Percentiles rank a stretch among this genome's conserved stretches.
Conservation (phyloP, 2,888 invertebrate genomes). For the Gasteruption jaculator region DNA sequence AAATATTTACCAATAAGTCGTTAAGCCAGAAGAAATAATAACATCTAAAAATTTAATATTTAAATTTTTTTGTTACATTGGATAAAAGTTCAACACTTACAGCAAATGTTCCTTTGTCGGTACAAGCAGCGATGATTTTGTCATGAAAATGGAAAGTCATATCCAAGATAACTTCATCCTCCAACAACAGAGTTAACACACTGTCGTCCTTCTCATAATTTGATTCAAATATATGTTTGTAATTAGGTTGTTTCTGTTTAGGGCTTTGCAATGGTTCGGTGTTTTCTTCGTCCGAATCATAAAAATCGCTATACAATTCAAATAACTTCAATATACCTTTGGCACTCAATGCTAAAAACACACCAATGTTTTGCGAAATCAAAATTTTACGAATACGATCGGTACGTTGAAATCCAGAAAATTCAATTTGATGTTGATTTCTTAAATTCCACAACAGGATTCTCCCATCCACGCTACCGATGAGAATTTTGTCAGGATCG, state of each 20-base stretch:
- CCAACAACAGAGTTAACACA: conserved; percentile 27
- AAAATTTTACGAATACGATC: conserved; percentile 48
- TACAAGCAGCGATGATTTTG: conserved; percentile 39
- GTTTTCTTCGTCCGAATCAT: conserved; percentile 19
- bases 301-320: conserved; percentile 28
- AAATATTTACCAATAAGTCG: no score
- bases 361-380: conserved; percentile 53
- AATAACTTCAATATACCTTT: conserved; percentile 60
- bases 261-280: conserved; percentile 32
- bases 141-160: conserved; percentile 34
- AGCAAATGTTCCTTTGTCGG: conserved; percentile 32
- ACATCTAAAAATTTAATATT: conserved; percentile 1
- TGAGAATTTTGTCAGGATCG: conserved; percentile 50
- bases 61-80: not conserved
- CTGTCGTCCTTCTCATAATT: conserved; percentile 35
- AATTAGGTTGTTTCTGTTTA: conserved; percentile 37
- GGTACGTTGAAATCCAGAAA: conserved; percentile 29
- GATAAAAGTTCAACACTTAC: conserved; percentile 25
- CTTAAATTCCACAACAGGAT: conserved; percentile 59
- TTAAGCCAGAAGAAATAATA: no score
- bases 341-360: conserved; percentile 59
- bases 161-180: conserved; percentile 33
- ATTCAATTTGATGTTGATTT: conserved; percentile 54
- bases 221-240: conserved; percentile 32
- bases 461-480: conserved; percentile 53